These are phyloP conservation scores for Thysanoteuthis rhombus DNA, from an alignment of 2,888 invertebrate species.

Conservation along the genomic window DNA sequence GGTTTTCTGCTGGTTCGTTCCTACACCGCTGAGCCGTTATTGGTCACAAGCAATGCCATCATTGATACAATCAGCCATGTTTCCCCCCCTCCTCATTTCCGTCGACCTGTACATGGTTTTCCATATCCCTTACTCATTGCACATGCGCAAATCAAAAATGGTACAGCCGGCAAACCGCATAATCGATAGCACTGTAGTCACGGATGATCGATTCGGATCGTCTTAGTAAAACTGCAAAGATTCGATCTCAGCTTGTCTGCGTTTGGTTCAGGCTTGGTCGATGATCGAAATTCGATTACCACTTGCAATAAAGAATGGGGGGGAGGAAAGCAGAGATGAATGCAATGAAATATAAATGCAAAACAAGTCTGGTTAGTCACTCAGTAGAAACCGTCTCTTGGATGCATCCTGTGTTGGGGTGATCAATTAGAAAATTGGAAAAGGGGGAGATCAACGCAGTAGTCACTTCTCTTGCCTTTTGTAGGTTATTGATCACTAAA, in stretches of 20 bases:
- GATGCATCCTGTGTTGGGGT: too few relatives aligned
- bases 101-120: background rate
- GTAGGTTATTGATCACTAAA: too few relatives aligned
- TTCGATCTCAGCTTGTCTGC: slow-evolving; percentile 12
- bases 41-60: background rate
- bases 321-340: too few relatives aligned
- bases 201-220: background rate
- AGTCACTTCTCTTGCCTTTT: too few relatives aligned
- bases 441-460: too few relatives aligned
- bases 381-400: too few relatives aligned
- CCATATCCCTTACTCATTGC: background rate
- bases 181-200: background rate
- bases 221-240: background rate
- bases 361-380: too few relatives aligned
- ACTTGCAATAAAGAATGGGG: background rate
- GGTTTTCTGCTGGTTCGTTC: background rate
- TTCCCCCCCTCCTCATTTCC: background rate
- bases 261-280: background rate
- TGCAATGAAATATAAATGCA: too few relatives aligned
- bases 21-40: background rate
- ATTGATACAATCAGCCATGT: background rate
- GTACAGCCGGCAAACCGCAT: background rate
- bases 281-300: background rate
- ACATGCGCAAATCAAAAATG: background rate
- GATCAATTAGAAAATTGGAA: too few relatives aligned